Evolutionary conservation across 2,888 invertebrate genomes (phyloP), one percentile per base, ranked within the genome.

Genomic region (Halictus ligatus): DNA sequence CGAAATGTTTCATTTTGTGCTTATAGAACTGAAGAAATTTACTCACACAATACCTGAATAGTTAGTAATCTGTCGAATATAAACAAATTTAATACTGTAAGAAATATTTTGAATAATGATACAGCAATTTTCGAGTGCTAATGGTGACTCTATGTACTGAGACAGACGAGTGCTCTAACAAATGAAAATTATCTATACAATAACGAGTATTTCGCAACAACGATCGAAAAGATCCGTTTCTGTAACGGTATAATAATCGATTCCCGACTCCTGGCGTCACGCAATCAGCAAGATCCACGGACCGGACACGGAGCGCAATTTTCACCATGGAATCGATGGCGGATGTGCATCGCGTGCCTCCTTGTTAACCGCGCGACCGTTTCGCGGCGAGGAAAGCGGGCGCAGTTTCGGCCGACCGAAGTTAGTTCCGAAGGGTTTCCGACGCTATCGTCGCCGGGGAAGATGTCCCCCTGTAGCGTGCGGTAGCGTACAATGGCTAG

Each of bases 311-410:
- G 64, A 75, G 50, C n/a, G 13, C 69, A 71, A 58, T 86, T 84
- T 85, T 88, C 78, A 54, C 50, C 74, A 0, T 71, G 74, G 75
- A 90, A 90, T 88, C 88, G 81, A 90, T 89, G 84, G 60, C 76
- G 76, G 83, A 80, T 84, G 84, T 83, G 78, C 74, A 82, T 79
- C 83, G 81, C 85, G 85, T 75, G 82, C 80, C 84, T 83, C 81
- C 91, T 89, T 86, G 88, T 87, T 90, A 89, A 81, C 88, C 78
- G 79, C 81, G 79, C 78, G 83, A 91, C 86, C 90, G 92, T 91
- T 92, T 89, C 91, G 92, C 84, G 93, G 92, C 86, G 83, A 83
- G 85, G 85, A 77, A 81, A 86, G 84, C 81, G 86, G 83, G 78
- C 75, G 75, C 83, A 88, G 90, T 90, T 91, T 89, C 86, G 81